A percentile compares a stretch with the other conserved stretches of the same genome.
Conservation (phyloP, 2,888 invertebrate genomes). For the Entomobrya proxima region DNA sequence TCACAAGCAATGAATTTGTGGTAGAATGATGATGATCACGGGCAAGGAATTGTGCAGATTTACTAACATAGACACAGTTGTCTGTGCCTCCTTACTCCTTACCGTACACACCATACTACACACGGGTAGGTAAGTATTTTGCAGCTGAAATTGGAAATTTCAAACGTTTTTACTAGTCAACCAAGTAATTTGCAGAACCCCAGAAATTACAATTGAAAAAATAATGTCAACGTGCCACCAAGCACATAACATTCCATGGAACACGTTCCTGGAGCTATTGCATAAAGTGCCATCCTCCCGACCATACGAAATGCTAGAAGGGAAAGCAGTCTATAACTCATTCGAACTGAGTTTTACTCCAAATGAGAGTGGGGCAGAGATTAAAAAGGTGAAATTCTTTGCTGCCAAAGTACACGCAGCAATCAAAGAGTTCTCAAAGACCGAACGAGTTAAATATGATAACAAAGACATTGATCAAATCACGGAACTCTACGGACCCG, state of each 20-base stretch:
- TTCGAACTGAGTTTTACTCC: background rate
- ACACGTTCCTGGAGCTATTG: background rate
- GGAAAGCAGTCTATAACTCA: background rate
- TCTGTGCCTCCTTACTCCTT: too few relatives aligned
- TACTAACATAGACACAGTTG: too few relatives aligned
- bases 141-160: too few relatives aligned
- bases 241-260: constrained; percentile 57
- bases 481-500: constrained; percentile 1
- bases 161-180: too few relatives aligned
- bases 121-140: too few relatives aligned
- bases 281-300: constrained; percentile 13
- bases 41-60: too few relatives aligned
- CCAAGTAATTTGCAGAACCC: too few relatives aligned
- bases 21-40: too few relatives aligned
- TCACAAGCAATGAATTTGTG: too few relatives aligned
- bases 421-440: constrained; percentile 45
- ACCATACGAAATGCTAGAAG: background rate
- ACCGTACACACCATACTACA: too few relatives aligned
- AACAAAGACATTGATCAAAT: constrained; percentile 38
- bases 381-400: constrained; percentile 11
- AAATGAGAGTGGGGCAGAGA: background rate
- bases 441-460: constrained; percentile 43
- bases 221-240: constrained; percentile 58
- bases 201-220: too few relatives aligned
- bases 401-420: constrained; percentile 30